Conservation (phyloP, 2,797 vertebrate genomes). For the Ptychobarbus kaznakovi region DNA sequence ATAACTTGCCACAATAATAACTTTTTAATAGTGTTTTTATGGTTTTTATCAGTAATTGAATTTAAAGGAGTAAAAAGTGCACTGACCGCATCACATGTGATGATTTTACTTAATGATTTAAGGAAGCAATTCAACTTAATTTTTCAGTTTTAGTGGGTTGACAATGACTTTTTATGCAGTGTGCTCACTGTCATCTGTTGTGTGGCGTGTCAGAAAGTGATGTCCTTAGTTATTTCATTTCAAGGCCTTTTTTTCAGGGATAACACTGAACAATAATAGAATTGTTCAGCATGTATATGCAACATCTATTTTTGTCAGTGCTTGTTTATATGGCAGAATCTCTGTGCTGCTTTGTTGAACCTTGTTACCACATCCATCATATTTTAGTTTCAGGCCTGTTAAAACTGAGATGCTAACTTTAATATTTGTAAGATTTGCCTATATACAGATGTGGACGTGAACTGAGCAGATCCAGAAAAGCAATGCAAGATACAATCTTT, state of each 20-base stretch:
- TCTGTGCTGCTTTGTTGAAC: constrained; percentile 8
- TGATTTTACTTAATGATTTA: background rate
- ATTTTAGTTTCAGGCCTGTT: background rate
- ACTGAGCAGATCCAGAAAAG: background rate
- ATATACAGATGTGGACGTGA: background rate
- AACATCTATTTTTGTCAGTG: background rate
- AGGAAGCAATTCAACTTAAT: background rate
- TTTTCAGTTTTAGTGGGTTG: background rate
- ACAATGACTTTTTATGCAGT: background rate
- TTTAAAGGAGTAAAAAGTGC: background rate
- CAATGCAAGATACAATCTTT: background rate
- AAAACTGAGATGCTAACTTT: constrained; percentile 4
- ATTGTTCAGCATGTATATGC: background rate
- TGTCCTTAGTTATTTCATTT: background rate
- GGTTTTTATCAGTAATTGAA: background rate
- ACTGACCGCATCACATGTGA: background rate
- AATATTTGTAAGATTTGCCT: background rate
- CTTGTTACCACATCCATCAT: background rate
- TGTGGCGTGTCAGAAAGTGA: background rate
- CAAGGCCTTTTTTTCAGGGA: background rate
- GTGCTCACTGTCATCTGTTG: background rate
- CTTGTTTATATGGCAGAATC: background rate
- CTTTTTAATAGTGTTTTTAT: background rate
- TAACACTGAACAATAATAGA: background rate
- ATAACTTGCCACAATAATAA: background rate